Conservation (phyloP, 2,888 invertebrate genomes). For the Dryococelus australis region DNA sequence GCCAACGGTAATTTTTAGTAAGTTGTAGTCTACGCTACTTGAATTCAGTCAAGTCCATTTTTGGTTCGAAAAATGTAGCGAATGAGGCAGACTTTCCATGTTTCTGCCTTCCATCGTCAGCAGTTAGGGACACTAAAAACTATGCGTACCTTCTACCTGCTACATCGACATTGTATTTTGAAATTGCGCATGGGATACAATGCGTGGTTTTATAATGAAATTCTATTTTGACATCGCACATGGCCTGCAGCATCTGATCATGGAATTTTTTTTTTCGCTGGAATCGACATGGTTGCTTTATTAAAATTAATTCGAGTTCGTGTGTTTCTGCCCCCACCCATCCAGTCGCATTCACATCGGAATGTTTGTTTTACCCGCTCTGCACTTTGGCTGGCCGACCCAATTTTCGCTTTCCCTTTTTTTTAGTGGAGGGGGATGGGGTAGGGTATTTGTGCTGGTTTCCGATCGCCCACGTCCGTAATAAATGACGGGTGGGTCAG, state of each 20-base stretch:
- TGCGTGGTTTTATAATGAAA: neutral
- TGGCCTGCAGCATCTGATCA: neutral
- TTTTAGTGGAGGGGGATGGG: neutral
- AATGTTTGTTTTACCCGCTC: neutral
- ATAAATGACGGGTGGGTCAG: constrained; percentile 1
- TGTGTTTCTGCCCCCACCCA: neutral
- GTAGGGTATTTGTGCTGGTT: neutral
- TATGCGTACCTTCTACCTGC: no score
- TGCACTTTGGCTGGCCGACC: neutral
- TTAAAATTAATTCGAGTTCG: neutral
- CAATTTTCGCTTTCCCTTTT: neutral
- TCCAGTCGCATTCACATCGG: neutral
- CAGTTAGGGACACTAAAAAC: no score
- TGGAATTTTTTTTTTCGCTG: neutral
- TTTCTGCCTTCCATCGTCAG: no score
- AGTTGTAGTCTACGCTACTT: no score
- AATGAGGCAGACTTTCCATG: no score
- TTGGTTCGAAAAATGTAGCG: no score
- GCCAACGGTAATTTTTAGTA: no score
- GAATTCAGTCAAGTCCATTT: no score
- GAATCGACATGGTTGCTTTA: neutral
- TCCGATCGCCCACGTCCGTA: constrained; percentile 16
- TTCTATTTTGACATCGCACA: neutral
- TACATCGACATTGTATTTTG: neutral
- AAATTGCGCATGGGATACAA: neutral